phyloP scores from a whole-genome alignment of 1,140 invertebrate species.

The Scaptomyza montana region DNA sequence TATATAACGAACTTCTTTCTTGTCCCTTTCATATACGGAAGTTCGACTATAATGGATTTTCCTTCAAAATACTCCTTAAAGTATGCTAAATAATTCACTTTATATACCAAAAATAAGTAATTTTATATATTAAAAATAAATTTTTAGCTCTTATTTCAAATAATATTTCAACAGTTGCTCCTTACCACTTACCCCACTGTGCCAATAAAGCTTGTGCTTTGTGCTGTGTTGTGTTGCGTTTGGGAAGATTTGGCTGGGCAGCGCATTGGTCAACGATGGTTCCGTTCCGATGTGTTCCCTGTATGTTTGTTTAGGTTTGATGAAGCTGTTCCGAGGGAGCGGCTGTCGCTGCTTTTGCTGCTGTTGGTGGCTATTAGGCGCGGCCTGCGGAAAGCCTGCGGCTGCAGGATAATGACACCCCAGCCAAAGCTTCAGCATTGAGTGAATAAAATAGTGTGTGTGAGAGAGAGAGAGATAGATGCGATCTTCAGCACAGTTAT shows the following conservation, averaged over 20 bases:
- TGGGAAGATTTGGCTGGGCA: slow-evolving; percentile 9
- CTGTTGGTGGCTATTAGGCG: slow-evolving; percentile 78
- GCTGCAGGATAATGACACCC: slow-evolving; percentile 74
- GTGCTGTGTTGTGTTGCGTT: neutral
- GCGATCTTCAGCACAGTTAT: slow-evolving; percentile 38
- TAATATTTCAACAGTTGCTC: neutral
- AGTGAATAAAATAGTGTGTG: too few relatives aligned
- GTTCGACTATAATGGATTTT: too few relatives aligned
- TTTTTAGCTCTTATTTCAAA: too few relatives aligned
- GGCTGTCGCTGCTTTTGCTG: slow-evolving; percentile 38
- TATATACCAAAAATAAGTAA: neutral
- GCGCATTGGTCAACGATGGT: slow-evolving; percentile 52
- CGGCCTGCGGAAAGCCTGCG: slow-evolving; percentile 50
- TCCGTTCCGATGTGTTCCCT: slow-evolving; percentile 17
- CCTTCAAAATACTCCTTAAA: slow-evolving; percentile 2
- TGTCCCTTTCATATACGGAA: too few relatives aligned
- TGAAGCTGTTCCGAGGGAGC: slow-evolving; percentile 67
- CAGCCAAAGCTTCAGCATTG: slow-evolving; percentile 22
- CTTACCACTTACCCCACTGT: slow-evolving; percentile 15
- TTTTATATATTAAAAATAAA: too few relatives aligned
- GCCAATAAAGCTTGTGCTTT: neutral
- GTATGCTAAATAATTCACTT: slow-evolving; percentile 19
- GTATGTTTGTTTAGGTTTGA: slow-evolving; percentile 77
- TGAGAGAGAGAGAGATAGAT: neutral
- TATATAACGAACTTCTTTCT: too few relatives aligned